Base-by-base conservation (phyloP, 2,888 invertebrate species). In the Gibbula magus region DNA sequence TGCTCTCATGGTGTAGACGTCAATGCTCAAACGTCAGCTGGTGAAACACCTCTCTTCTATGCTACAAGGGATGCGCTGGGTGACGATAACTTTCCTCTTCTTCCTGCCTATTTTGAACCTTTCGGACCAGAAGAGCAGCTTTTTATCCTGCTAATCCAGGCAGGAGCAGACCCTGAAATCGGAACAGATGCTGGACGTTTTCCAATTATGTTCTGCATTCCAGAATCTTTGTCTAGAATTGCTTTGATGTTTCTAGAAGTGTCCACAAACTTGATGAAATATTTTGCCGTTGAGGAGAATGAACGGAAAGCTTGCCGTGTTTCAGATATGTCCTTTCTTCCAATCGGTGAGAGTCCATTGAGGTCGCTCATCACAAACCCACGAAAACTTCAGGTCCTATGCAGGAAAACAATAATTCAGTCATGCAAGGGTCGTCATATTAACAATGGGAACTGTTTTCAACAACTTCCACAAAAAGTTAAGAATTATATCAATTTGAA, bases 201-300 rank as follows among this genome's bases (percentile, higher is more conserved):
- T 70, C 70, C 70, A 13, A 32, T 70, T 10, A 70, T 35, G 35
- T 70, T 32, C 39, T 70, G 70, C 70, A 39, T 70, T 35, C 70
- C 70, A 18, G 70, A 70, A 20, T 35, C 16, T 2, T 20, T 70
- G 70, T 35, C 35, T 35, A 35, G 70, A 35, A 70, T 70, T 70
- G 70, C 70, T n/a, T 20, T 70, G 35, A 70, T 70, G 70, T 70
- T 70, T n/a, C 39, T 70, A 8, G 70, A 70, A 18, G 70, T 70
- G 29, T 70, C 70, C 8, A 35, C 35, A 7, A 70, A 70, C 70
- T 35, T 70, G 20, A 35, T 35, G 29, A 29, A 70, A 20, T 70
- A 70, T 39, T 20, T 70, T 32, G 32, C 35, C 3, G 35, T 35
- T 13, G 20, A 16, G 18, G 39, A 35, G 5, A 70, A 18, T 32